Conservation (phyloP, 2,888 invertebrate species). For the Neoitamus cyanurus region DNA sequence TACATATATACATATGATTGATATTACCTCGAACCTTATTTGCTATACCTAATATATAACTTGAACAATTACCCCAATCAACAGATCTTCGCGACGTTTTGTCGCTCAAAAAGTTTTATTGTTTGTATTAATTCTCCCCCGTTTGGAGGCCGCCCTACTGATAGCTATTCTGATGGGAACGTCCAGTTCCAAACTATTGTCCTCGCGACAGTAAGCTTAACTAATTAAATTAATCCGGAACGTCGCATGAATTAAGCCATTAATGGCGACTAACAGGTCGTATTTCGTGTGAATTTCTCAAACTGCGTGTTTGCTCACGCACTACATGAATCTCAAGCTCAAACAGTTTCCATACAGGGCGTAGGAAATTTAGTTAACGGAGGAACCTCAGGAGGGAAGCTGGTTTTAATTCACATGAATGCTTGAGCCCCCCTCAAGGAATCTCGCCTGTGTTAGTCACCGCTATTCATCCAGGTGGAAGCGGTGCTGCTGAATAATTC, state of each 20-base stretch:
- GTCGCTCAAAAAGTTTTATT: not conserved
- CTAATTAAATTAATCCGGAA: not conserved
- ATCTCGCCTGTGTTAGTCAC: constrained; percentile 16
- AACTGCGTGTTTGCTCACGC: not conserved
- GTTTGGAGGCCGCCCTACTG: not conserved
- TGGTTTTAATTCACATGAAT: not conserved
- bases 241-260: not conserved
- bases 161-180: not conserved
- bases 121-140: not conserved
- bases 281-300: not conserved
- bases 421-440: not conserved
- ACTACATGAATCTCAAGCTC: not conserved
- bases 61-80: not conserved
- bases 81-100: not conserved
- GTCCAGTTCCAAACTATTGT: not conserved
- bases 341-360: not conserved
- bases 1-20: too few relatives aligned
- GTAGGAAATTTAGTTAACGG: not conserved
- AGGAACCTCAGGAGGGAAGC: not conserved
- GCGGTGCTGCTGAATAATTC: constrained; percentile 35
- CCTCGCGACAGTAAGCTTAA: not conserved
- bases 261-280: not conserved
- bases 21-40: not conserved
- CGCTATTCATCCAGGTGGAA: constrained; percentile 14
- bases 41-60: not conserved